Conservation (phyloP, 1,140 invertebrate genomes). For the Neodiprion lecontei region DNA sequence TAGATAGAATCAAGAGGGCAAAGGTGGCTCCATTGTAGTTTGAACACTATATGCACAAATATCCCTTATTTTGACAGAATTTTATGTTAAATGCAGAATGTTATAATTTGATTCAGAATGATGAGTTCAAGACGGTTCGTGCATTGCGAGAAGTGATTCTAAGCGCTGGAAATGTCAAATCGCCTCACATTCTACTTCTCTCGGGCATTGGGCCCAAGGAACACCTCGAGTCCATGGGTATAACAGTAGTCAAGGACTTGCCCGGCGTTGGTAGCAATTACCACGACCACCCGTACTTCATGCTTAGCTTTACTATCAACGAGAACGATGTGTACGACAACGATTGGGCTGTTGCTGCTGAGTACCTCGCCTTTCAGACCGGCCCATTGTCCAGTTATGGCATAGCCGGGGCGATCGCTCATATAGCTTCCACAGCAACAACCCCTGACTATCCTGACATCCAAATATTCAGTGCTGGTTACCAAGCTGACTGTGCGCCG, state of each 20-base stretch:
- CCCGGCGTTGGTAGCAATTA: slow-evolving; percentile 67
- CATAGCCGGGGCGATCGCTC: slow-evolving; percentile 67
- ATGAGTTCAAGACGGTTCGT: slow-evolving; percentile 41
- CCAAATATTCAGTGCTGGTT: slow-evolving; percentile 60
- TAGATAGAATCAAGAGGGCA: too few relatives aligned
- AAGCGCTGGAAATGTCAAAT: slow-evolving; percentile 55
- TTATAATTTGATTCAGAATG: slow-evolving; percentile 56
- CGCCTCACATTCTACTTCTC: slow-evolving; percentile 63
- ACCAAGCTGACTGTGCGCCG: slow-evolving; percentile 49
- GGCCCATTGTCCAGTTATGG: slow-evolving; percentile 80
- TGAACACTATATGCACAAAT: too few relatives aligned
- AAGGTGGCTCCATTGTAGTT: too few relatives aligned
- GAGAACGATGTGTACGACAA: slow-evolving; percentile 11
- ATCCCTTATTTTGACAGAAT: too few relatives aligned
- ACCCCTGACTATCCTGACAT: slow-evolving; percentile 56
- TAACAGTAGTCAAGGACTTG: slow-evolving; percentile 53
- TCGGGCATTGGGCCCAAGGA: slow-evolving; percentile 65
- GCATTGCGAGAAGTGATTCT: slow-evolving; percentile 59
- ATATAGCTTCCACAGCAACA: slow-evolving; percentile 66
- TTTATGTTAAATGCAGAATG: too few relatives aligned
- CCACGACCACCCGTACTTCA: slow-evolving; percentile 56
- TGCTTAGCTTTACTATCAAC: slow-evolving; percentile 36
- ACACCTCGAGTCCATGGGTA: slow-evolving; percentile 53
- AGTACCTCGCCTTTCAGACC: slow-evolving; percentile 64
- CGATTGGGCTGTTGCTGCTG: slow-evolving; percentile 16